Percentiles rank a stretch among this genome's conserved stretches.
Conservation (phyloP, 2,113 vertebrate genomes). For the Camelus bactrianus region DNA sequence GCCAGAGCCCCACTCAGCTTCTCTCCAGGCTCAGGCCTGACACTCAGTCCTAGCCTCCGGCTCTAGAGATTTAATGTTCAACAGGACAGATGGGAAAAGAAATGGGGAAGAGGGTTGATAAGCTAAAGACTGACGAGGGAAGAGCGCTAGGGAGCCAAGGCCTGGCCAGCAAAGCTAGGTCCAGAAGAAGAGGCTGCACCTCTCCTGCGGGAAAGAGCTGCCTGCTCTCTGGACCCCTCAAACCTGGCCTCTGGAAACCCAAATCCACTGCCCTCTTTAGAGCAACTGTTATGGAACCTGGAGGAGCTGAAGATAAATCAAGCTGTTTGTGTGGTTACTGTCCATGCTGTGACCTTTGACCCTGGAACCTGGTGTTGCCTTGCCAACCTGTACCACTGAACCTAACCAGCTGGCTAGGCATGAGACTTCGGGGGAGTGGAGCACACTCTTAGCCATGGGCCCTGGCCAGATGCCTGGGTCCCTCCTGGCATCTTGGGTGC, state of each 20-base stretch:
- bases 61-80: background rate
- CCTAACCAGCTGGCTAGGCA: background rate
- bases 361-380: background rate
- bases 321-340: background rate
- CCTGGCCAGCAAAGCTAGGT: background rate
- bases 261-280: background rate
- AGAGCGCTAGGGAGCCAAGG: background rate
- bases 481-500: background rate
- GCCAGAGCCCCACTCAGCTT: background rate
- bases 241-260: background rate
- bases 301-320: background rate
- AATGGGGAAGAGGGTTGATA: background rate
- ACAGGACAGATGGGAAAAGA: background rate
- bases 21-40: background rate
- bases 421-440: background rate
- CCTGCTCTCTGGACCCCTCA: background rate
- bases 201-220: background rate
- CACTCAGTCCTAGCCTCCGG: background rate
- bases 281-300: background rate
- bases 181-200: background rate
- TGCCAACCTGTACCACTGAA: background rate
- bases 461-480: background rate
- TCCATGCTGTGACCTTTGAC: background rate
- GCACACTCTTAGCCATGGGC: background rate
- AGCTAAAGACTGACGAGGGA: background rate